These are phyloP conservation scores for Reticulitermes speratus DNA, from an alignment of 1,140 invertebrate species.

Conservation along the genomic window DNA sequence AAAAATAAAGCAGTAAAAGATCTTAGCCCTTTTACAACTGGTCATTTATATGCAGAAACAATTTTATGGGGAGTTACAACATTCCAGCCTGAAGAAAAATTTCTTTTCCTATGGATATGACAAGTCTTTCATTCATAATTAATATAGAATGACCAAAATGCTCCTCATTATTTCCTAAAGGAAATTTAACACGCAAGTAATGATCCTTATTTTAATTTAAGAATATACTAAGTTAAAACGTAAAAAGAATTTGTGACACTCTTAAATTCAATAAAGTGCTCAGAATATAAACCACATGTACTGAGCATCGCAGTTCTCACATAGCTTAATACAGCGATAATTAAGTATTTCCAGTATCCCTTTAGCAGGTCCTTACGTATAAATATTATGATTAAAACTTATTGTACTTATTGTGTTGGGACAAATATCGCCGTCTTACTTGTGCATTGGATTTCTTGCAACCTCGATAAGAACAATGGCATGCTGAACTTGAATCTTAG, in stretches of 20 bases:
- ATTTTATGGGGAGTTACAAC: too few species aligned
- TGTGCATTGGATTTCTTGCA: too few species aligned
- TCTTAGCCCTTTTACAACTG: neutral
- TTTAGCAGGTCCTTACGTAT: too few species aligned
- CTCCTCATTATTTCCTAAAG: neutral
- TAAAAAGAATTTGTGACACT: neutral
- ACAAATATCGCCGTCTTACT: too few species aligned
- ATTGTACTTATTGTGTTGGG: too few species aligned
- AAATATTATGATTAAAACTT: too few species aligned
- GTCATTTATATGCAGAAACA: neutral
- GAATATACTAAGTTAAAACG: neutral
- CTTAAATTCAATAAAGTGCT: neutral
- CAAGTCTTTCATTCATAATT: neutral
- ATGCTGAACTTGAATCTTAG: too few species aligned
- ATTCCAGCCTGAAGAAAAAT: neutral
- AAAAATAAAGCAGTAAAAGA: neutral
- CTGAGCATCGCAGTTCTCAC: neutral
- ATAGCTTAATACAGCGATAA: too few species aligned
- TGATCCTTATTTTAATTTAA: neutral
- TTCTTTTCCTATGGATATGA: neutral
- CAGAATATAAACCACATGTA: neutral
- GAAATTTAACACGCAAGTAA: neutral
- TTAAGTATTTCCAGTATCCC: too few species aligned
- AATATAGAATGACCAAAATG: neutral
- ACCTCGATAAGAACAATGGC: too few species aligned